A percentile compares a stretch with the other conserved stretches of the same genome.
phyloP scores from a whole-genome alignment of 2,113 vertebrate species.

The Platichthys stellatus region DNA sequence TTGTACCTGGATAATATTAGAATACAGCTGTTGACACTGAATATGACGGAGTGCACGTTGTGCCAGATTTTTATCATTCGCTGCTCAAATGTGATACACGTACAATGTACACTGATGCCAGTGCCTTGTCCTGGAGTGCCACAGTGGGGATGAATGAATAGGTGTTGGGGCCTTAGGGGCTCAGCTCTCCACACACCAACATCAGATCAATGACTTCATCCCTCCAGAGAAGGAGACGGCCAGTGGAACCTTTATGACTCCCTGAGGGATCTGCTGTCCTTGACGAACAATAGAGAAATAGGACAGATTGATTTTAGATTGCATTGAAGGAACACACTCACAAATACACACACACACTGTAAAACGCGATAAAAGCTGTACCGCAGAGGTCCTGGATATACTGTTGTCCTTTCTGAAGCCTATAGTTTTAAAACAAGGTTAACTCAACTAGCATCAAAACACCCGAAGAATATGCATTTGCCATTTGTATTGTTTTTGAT shows the following conservation, averaged over 20 bases:
- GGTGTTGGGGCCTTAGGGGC: neutral
- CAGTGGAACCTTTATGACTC: constrained; percentile 39
- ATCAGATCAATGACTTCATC: constrained; percentile 41
- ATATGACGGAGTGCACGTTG: neutral
- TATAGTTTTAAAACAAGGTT: neutral
- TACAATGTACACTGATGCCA: neutral
- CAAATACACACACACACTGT: neutral
- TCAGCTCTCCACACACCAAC: constrained; percentile 2
- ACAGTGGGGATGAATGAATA: neutral
- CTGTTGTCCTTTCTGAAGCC: neutral
- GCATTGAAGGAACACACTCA: constrained; percentile 19
- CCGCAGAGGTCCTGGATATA: constrained; percentile 17
- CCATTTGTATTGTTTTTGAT: neutral
- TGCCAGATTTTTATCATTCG: neutral
- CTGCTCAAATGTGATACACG: neutral
- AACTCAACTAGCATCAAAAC: constrained; percentile 3
- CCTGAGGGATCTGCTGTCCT: constrained; percentile 54
- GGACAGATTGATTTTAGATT: constrained; percentile 49
- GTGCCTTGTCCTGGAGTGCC: neutral
- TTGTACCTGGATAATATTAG: neutral
- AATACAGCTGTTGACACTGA: neutral
- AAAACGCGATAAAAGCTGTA: neutral
- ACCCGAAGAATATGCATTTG: neutral
- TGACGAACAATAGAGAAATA: constrained; percentile 49
- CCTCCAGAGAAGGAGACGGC: neutral